These are phyloP conservation scores for Reticulitermes lucifugus DNA, from an alignment of 2,888 invertebrate genomes.

Conservation along the genomic window DNA sequence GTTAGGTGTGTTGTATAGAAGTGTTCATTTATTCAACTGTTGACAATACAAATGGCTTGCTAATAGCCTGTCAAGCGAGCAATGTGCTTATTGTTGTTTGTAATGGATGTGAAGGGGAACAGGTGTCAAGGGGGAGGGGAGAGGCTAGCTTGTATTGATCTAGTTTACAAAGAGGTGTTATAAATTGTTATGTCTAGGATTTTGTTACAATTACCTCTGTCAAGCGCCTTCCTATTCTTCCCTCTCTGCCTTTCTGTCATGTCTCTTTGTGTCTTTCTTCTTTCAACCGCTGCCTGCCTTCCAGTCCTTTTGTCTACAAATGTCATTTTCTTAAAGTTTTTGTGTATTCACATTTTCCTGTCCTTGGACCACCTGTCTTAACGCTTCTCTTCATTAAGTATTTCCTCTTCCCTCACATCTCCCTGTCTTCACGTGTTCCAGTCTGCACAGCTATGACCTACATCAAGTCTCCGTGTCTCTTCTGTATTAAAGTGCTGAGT, in stretches of 20 bases:
- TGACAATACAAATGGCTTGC: conserved; percentile 29
- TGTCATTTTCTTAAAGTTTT: too few relatives aligned
- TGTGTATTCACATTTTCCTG: too few relatives aligned
- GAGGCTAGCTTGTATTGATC: conserved; percentile 9
- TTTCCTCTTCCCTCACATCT: too few relatives aligned
- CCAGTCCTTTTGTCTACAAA: too few relatives aligned
- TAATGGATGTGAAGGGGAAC: conserved; percentile 33
- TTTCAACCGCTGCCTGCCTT: background rate
- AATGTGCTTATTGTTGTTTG: background rate
- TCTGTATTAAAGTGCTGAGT: too few relatives aligned
- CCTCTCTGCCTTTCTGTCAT: background rate
- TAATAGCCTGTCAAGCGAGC: conserved; percentile 12
- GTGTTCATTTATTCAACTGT: background rate
- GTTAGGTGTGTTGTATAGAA: too few relatives aligned
- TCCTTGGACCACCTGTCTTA: too few relatives aligned
- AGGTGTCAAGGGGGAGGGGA: conserved; percentile 7
- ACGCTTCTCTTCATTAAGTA: too few relatives aligned
- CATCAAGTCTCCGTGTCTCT: too few relatives aligned
- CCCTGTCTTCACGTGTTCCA: too few relatives aligned
- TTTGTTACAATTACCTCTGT: conserved; percentile 7
- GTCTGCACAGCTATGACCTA: too few relatives aligned
- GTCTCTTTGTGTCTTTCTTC: background rate
- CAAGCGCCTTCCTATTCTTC: background rate
- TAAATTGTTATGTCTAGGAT: conserved; percentile 21
- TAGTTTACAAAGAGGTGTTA: conserved; percentile 1